Conservation (phyloP, 2,888 invertebrate genomes). For the Leucoma salicis region DNA sequence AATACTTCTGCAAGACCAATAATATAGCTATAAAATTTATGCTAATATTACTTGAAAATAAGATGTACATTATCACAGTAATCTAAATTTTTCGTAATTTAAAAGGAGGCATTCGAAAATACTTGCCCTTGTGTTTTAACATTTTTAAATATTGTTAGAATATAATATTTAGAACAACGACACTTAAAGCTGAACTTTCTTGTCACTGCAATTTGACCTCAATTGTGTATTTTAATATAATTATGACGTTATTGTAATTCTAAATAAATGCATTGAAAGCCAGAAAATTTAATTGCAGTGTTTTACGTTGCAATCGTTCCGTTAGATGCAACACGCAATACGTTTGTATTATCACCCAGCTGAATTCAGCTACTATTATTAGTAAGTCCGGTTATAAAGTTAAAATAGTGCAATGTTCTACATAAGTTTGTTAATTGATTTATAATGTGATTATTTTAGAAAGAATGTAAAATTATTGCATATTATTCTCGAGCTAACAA, state of each 20-base stretch:
- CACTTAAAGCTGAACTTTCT: not conserved
- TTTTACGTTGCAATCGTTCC: slow-evolving; percentile 5
- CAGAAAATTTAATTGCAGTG: slow-evolving; percentile 5
- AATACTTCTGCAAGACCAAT: too few species aligned
- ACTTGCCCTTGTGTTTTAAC: slow-evolving; percentile 52
- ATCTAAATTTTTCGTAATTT: too few species aligned
- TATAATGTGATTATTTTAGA: too few species aligned
- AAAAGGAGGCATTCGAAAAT: slow-evolving; percentile 16
- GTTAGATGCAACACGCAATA: slow-evolving; percentile 15
- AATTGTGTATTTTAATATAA: too few species aligned
- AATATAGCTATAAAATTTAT: not conserved
- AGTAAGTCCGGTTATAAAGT: slow-evolving; percentile 26
- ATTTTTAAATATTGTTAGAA: slow-evolving; percentile 32
- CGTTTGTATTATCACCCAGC: slow-evolving; percentile 35
- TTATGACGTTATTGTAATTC: not conserved
- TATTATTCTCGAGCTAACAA: too few species aligned
- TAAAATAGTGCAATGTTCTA: slow-evolving; percentile 15
- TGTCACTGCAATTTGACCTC: too few species aligned
- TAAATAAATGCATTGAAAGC: not conserved
- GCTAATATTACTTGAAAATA: not conserved
- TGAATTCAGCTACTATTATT: slow-evolving; percentile 34
- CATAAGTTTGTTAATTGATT: too few species aligned
- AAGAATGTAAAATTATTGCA: too few species aligned
- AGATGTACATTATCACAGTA: too few species aligned
- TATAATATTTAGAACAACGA: not conserved